A percentile compares a stretch with the other conserved stretches of the same genome.
Conservation (phyloP, 2,888 invertebrate species). For the Amphipyra tragopoginis region DNA sequence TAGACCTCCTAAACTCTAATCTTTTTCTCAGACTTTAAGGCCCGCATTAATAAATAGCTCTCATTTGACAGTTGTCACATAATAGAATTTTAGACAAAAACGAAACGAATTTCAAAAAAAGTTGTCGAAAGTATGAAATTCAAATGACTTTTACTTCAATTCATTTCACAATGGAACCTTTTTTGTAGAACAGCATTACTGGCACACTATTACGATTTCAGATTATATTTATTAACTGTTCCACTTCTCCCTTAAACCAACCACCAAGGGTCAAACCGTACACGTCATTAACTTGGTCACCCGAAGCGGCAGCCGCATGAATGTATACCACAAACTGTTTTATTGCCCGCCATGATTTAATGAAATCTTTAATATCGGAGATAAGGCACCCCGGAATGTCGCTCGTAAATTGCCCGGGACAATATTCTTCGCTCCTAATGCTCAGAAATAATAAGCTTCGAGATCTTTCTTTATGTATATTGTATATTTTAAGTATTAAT, state of each 20-base stretch:
- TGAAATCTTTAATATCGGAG: slow-evolving; percentile 89
- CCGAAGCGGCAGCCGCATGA: slow-evolving; percentile 78
- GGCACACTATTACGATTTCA: too few species aligned
- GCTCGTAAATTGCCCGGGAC: slow-evolving; percentile 82
- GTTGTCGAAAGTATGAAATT: too few species aligned
- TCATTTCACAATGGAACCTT: too few species aligned
- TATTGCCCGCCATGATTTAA: slow-evolving; percentile 88
- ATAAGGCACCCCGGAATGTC: slow-evolving; percentile 78
- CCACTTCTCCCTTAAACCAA: slow-evolving; percentile 52
- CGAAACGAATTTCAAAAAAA: too few species aligned
- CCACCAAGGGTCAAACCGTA: slow-evolving; percentile 75
- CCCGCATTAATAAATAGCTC: too few species aligned
- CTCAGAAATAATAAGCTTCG: slow-evolving; percentile 61
- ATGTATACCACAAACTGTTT: slow-evolving; percentile 86
- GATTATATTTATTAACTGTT: too few species aligned
- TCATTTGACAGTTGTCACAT: too few species aligned
- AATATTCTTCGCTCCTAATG: slow-evolving; percentile 74
- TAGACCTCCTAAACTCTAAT: too few species aligned
- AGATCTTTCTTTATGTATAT: slow-evolving; percentile 47
- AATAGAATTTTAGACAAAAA: too few species aligned
- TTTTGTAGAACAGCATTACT: too few species aligned
- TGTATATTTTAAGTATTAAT: slow-evolving; percentile 50
- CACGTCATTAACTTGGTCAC: slow-evolving; percentile 86
- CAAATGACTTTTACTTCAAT: too few species aligned
- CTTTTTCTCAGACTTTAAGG: too few species aligned